Base-by-base conservation (phyloP, 2,888 invertebrate species). In the Agrotis exclamationis region DNA sequence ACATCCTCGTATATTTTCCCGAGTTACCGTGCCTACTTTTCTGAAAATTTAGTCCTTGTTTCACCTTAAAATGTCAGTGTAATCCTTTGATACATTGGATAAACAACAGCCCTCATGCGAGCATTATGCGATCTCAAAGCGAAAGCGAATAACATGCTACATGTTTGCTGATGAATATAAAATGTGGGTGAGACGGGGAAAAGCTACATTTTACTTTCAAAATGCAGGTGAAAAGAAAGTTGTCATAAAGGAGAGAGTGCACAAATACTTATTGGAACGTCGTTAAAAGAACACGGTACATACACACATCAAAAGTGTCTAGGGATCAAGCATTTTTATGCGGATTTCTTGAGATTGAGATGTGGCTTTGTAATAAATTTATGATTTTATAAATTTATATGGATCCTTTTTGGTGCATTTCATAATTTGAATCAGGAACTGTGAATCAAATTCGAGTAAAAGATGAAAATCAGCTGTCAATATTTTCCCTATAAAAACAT, bases 221-320 rank as follows among this genome's bases (percentile, higher is more conserved):
- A 82, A 57, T 62, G n/a, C 54, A 63, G 44, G 14, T 67, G 59
- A 76, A 80, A 86, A 73, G 76, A 80, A 84, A 79, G 83, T 74
- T 68, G 64, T 57, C 57, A 57, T 48, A 62, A 62, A 57, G 48
- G 48, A 66, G 59, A 70, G 63, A 75, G 67, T 47, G 51, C 20
- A 63, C 3, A 74, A 50, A 66, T 48, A 39, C 39, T 39, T 39
- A n/a, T 47, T 14, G 56, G 56, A 14, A 50, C 56, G 63, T 24
- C 18, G 33, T 16, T 22, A 33, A 33, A 33, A 6, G 33, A 33
- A 33, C 6, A 33, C 33, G 33, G 7, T 33, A 7, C 33, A 33
- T 33, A 33, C 7, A 28, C 0, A n/a, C n/a, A n/a, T n/a, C n/a
- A n/a, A n/a, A n/a, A n/a, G n/a, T n/a, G n/a, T n/a, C n/a, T n/a